Percentiles rank a stretch among this genome's conserved stretches.
Conservation (phyloP, 2,797 vertebrate genomes). For the Neosilurus hyrtlii region DNA sequence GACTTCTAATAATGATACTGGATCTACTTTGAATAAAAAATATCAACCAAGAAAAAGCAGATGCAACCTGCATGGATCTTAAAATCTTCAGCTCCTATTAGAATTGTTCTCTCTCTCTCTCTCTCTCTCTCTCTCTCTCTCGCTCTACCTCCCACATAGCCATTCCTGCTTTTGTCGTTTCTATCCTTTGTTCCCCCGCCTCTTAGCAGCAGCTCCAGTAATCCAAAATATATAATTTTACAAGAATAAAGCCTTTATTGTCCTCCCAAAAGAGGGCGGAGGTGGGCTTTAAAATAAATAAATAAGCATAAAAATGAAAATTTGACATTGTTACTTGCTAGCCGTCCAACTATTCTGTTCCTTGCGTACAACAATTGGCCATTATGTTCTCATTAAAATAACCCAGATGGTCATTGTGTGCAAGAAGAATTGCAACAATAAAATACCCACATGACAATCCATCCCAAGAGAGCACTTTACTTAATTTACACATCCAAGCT, state of each 20-base stretch:
- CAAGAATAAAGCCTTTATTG: not conserved
- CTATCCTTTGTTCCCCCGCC: too few species aligned
- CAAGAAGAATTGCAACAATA: constrained; percentile 12
- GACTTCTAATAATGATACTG: not conserved
- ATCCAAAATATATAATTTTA: not conserved
- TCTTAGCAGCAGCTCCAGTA: not conserved
- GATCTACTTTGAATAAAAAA: not conserved
- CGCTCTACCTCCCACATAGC: not conserved
- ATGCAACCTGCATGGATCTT: not conserved
- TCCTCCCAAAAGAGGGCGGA: not conserved
- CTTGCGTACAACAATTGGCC: not conserved
- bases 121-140: not conserved
- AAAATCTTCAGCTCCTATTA: not conserved
- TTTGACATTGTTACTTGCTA: not conserved
- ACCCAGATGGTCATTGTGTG: constrained; percentile 30
- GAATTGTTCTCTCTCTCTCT: too few species aligned
- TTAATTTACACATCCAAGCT: constrained; percentile 49
- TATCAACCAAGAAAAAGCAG: not conserved
- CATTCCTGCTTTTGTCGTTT: not conserved
- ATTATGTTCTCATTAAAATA: constrained; percentile 8
- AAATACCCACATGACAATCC: constrained; percentile 26
- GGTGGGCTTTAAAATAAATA: not conserved
- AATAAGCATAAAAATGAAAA: not conserved
- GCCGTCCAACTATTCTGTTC: not conserved
- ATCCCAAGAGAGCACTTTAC: constrained; percentile 34